phyloP scores from a whole-genome alignment of 2,888 invertebrate genomes.

The Tachina grossa region DNA sequence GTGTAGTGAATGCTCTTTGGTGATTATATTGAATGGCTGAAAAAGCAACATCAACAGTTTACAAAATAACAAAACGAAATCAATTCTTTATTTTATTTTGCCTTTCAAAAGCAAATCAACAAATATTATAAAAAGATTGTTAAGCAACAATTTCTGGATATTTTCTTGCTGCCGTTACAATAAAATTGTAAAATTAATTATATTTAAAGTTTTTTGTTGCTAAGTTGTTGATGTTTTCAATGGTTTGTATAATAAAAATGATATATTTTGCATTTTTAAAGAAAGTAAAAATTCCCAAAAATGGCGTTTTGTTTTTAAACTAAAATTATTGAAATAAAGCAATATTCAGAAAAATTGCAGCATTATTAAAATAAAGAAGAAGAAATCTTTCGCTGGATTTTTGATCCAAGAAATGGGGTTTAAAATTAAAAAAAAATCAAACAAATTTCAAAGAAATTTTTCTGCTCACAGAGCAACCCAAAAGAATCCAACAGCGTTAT shows the following conservation, averaged over 20 bases:
- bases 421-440: too few relatives aligned
- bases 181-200: constrained; percentile 43
- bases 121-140: constrained; percentile 61
- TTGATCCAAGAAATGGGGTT: too few relatives aligned
- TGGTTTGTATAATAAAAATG: not conserved
- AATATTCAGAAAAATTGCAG: too few relatives aligned
- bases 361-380: too few relatives aligned
- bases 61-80: constrained; percentile 41
- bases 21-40: constrained; percentile 83
- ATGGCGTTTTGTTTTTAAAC: not conserved
- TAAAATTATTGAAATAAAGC: not conserved
- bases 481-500: too few relatives aligned
- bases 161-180: constrained; percentile 32
- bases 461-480: too few relatives aligned
- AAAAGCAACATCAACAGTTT: constrained; percentile 59
- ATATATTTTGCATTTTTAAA: not conserved
- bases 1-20: constrained; percentile 90
- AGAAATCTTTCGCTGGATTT: too few relatives aligned
- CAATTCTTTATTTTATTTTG: constrained; percentile 43
- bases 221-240: constrained; percentile 14
- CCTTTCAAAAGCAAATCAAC: constrained; percentile 40
- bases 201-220: not conserved
- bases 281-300: not conserved
- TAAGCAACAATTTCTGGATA: constrained; percentile 53
- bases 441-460: too few relatives aligned